Base-by-base conservation (phyloP, 2,797 vertebrate genomes). In the Sebastes hubbsi region DNA sequence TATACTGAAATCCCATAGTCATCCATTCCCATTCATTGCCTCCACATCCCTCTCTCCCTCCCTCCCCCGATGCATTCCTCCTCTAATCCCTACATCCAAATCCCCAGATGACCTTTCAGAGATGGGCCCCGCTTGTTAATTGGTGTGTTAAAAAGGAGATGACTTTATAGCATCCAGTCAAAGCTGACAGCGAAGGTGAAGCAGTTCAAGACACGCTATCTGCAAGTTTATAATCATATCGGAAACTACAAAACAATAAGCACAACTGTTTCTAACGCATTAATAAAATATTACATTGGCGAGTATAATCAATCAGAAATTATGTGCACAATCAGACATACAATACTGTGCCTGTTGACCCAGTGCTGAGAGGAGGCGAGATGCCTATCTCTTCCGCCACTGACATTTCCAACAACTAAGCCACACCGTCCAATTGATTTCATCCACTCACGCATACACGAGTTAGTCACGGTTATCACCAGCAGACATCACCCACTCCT, bases 61-160 rank as follows among this genome's bases (percentile, higher is more conserved):
- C 91, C 89, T 83, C 82, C 62, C 58, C 87, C 75, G 80, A 90
- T 87, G 90, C 92, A 95, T 95, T 94, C 94, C 92, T 92, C 61
- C 46, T 83, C 83, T 94, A 93, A 94, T 94, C 93, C 94, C 80
- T 74, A 75, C 84, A 82, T 86, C 85, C 89, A 90, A 92, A 94
- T 92, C 93, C 92, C 86, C 90, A 78, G 72, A 93, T 93, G 89
- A 92, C 92, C 93, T 94, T 91, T 88, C 75, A 79, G 89, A 77
- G 82, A 91, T 83, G 87, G 86, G 67, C 81, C 75, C 75, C 4
- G 78, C 76, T 78, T 72, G 86, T 83, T 93, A 91, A 93, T 92
- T 95, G 90, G 74, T 56, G 55, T 71, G 86, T 87, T 93, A 72
- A 83, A 58, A 77, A 77, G 75, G 27, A 64, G 77, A 74, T 76